phyloP scores from a whole-genome alignment of 2,888 invertebrate species.

The Andrena camellia region DNA sequence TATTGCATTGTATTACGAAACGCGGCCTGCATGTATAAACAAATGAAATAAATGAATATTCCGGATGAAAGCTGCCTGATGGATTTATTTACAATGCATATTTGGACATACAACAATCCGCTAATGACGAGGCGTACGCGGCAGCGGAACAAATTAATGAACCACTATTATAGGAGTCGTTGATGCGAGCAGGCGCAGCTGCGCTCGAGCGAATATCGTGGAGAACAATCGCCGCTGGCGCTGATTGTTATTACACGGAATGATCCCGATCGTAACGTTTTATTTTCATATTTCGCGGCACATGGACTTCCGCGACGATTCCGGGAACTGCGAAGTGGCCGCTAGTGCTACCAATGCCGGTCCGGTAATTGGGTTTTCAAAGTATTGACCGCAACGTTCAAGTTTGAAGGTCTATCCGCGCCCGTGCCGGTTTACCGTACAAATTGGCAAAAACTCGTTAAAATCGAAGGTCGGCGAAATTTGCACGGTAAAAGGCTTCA shows the following conservation, averaged over 20 bases:
- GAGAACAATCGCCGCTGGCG: not conserved
- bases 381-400: constrained; percentile 46
- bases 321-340: constrained; percentile 32
- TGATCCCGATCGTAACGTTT: not conserved
- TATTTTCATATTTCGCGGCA: constrained; percentile 8
- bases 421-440: constrained; percentile 4
- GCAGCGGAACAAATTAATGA: constrained; percentile 47
- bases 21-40: not conserved
- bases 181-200: not conserved
- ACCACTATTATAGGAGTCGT: constrained; percentile 23
- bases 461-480: constrained; percentile 28
- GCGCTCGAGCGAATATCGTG: not conserved
- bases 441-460: constrained; percentile 48
- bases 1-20: not conserved
- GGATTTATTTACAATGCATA: not conserved
- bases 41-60: not conserved
- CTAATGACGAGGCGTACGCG: constrained; percentile 18
- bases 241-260: constrained; percentile 14
- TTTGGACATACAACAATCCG: constrained; percentile 2
- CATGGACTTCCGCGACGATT: constrained; percentile 2
- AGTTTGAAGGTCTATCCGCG: constrained; percentile 33
- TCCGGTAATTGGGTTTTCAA: constrained; percentile 53
- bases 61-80: not conserved
- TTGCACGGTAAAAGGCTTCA: constrained; percentile 10
- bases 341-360: constrained; percentile 32